Evolutionary conservation across 2,797 vertebrate genomes (phyloP).

Genomic region (Chelon auratus): DNA sequence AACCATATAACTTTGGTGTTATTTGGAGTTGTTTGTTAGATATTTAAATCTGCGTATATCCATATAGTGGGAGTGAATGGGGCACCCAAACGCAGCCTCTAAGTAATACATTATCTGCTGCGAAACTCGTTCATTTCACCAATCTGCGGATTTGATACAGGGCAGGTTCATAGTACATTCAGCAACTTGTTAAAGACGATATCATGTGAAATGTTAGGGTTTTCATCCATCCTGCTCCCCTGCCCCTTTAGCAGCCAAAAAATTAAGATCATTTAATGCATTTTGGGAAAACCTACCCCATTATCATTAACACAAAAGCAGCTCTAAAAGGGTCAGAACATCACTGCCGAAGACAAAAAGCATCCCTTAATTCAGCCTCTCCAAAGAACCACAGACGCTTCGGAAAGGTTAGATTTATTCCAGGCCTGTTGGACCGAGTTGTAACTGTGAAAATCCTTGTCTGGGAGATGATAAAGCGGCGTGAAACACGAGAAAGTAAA

Average conservation of each 20-base stretch:
- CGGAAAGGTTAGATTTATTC: neutral
- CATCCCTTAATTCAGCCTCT: neutral
- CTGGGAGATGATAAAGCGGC: neutral
- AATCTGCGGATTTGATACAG: neutral
- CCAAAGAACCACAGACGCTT: neutral
- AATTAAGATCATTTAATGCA: conserved; percentile 7
- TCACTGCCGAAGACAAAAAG: conserved; percentile 1
- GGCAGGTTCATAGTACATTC: neutral
- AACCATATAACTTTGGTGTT: no score
- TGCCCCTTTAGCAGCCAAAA: neutral
- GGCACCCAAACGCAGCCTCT: no score
- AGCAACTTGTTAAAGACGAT: neutral
- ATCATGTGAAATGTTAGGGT: neutral
- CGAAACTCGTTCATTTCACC: no score
- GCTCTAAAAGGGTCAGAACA: neutral
- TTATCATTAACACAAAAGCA: conserved; percentile 10
- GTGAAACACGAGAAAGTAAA: neutral
- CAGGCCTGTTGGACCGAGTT: neutral
- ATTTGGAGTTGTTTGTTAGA: no score
- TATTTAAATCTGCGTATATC: no score
- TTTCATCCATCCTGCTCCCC: neutral
- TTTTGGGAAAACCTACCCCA: neutral
- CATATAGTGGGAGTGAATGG: no score
- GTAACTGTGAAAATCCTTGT: neutral
- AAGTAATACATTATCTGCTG: no score